phyloP scores from a whole-genome alignment of 2,797 vertebrate genomes.

The Streptopelia turtur region DNA sequence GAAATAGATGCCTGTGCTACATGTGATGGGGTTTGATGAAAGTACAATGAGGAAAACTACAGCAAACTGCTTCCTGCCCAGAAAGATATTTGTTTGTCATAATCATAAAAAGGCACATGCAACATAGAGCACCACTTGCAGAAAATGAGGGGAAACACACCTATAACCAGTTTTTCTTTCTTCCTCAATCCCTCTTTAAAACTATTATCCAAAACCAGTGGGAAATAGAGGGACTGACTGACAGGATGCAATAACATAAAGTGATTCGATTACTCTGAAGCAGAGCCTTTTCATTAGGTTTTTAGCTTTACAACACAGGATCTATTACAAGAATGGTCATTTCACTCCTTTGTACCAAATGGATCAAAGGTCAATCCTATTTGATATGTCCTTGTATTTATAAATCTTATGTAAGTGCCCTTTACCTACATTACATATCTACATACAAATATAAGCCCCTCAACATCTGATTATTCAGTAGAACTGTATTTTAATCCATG shows the following conservation, averaged over 20 bases:
- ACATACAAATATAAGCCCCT: neutral
- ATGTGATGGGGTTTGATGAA: neutral
- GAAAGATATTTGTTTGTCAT: neutral
- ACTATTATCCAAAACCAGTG: conserved; percentile 42
- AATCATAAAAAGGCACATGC: neutral
- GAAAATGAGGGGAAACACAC: conserved; percentile 42
- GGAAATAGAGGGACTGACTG: conserved; percentile 43
- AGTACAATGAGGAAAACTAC: neutral
- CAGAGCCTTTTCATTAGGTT: conserved; percentile 61
- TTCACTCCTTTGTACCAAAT: neutral
- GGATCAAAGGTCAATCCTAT: neutral
- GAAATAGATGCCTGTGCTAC: neutral
- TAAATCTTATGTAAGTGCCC: neutral
- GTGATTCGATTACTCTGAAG: conserved; percentile 60
- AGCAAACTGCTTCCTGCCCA: neutral
- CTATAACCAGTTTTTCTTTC: neutral
- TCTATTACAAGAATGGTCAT: conserved; percentile 28
- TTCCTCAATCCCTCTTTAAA: conserved; percentile 41
- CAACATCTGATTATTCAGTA: neutral
- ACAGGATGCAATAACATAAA: conserved; percentile 55
- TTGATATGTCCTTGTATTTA: neutral
- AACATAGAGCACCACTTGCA: conserved; percentile 21
- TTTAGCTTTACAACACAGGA: conserved; percentile 46
- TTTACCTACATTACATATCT: neutral
- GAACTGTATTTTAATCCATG: neutral